Percentiles rank a stretch among this genome's conserved stretches.
These are phyloP conservation scores for Epirrhoe alternata DNA, from an alignment of 2,888 invertebrate species.

Conservation along the genomic window DNA sequence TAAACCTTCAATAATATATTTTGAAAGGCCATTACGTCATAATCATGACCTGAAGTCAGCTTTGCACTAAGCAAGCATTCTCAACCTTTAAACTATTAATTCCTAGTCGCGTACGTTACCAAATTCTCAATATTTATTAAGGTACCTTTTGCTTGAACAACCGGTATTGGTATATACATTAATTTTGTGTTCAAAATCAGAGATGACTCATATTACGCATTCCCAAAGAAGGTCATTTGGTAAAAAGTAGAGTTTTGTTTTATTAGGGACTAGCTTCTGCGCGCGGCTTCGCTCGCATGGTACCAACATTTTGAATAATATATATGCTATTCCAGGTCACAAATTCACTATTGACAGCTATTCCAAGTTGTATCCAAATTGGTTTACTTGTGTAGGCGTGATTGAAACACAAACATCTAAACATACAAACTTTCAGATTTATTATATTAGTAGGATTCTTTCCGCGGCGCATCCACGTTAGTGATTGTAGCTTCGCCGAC, in stretches of 20 bases:
- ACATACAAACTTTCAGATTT: too few species aligned
- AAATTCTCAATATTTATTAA: slow-evolving; percentile 43
- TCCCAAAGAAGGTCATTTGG: slow-evolving; percentile 49
- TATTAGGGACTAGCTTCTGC: too few species aligned
- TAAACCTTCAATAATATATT: slow-evolving; percentile 50
- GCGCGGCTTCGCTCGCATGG: too few species aligned
- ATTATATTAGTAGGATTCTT: slow-evolving; percentile 43
- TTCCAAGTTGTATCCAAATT: too few species aligned
- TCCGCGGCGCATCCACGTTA: slow-evolving; percentile 33
- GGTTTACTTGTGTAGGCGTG: too few species aligned
- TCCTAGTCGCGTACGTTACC: slow-evolving; percentile 54
- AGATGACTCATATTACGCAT: slow-evolving; percentile 63
- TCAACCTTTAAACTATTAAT: slow-evolving; percentile 77
- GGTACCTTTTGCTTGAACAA: slow-evolving; percentile 21
- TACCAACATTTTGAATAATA: too few species aligned
- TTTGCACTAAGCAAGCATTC: slow-evolving; percentile 54
- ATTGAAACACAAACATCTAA: too few species aligned
- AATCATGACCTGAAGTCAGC: slow-evolving; percentile 50
- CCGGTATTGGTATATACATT: slow-evolving; percentile 23
- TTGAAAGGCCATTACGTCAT: slow-evolving; percentile 73
- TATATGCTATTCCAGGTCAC: too few species aligned
- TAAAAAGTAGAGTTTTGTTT: slow-evolving; percentile 46
- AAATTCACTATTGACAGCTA: too few species aligned
- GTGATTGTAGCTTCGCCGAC: background rate
- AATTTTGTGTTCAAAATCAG: slow-evolving; percentile 54